phyloP scores from a whole-genome alignment of 2,113 vertebrate genomes.

The Albula goreensis region DNA sequence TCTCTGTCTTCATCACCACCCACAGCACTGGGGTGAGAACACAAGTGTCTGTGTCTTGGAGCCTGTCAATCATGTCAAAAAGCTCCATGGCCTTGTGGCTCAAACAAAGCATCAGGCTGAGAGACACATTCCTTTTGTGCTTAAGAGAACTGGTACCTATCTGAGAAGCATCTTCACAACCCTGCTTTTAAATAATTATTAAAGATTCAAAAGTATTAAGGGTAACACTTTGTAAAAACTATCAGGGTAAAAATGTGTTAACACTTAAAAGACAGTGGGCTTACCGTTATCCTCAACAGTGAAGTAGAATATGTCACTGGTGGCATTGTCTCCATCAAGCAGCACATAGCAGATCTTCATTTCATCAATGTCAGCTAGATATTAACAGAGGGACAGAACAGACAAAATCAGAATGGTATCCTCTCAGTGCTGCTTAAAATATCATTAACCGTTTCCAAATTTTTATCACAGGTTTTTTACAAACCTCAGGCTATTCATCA shows the following conservation, averaged over 20 bases:
- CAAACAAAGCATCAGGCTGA: constrained; percentile 48
- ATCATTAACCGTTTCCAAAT: constrained; percentile 9
- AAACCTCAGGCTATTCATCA: constrained; percentile 21
- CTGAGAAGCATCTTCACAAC: background rate
- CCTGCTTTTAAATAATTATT: background rate
- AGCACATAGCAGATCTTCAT: constrained; percentile 80
- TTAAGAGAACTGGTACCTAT: background rate
- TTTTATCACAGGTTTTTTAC: constrained; percentile 40
- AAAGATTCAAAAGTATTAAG: background rate
- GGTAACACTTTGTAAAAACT: background rate
- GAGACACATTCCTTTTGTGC: constrained; percentile 24
- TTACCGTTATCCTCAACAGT: constrained; percentile 80
- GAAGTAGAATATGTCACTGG: constrained; percentile 83
- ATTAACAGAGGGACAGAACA: constrained; percentile 39
- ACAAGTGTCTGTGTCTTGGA: constrained; percentile 29
- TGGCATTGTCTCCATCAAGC: constrained; percentile 73
- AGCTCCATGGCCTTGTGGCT: constrained; percentile 63
- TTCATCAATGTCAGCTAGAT: constrained; percentile 79
- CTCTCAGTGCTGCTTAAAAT: background rate
- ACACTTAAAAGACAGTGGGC: constrained; percentile 31
- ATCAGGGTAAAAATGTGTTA: background rate
- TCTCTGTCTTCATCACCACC: constrained; percentile 43
- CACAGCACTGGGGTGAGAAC: constrained; percentile 41
- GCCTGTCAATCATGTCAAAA: constrained; percentile 59
- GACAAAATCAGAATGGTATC: constrained; percentile 22